These are phyloP conservation scores for Rosalia funebris DNA, from an alignment of 2,888 invertebrate species.

Conservation along the genomic window DNA sequence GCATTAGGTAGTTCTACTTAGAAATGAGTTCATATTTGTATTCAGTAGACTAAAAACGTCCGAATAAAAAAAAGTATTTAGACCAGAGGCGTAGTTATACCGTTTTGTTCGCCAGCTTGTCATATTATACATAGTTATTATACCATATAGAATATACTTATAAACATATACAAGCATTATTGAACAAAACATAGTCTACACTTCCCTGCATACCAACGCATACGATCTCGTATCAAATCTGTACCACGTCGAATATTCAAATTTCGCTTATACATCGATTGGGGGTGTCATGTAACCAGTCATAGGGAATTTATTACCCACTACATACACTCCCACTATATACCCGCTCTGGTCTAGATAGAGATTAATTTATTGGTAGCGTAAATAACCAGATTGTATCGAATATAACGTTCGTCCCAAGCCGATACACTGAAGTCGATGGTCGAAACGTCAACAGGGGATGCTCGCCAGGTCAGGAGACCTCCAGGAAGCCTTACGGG, in stretches of 20 bases:
- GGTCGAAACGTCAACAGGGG: conserved; percentile 7
- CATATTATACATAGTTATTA: too few species aligned
- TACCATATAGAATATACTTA: too few species aligned
- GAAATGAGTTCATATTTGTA: too few species aligned
- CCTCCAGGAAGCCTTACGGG: background rate
- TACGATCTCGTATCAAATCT: conserved; percentile 11
- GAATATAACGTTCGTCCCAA: conserved; percentile 26
- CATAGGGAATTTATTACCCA: conserved; percentile 10
- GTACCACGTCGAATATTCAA: conserved; percentile 19
- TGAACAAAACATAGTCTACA: background rate
- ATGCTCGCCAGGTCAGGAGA: background rate
- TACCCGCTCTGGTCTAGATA: conserved; percentile 25
- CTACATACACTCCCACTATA: background rate
- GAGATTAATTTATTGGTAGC: conserved; percentile 35
- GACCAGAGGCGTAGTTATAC: too few species aligned
- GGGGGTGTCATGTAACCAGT: conserved; percentile 9
- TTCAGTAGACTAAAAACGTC: too few species aligned
- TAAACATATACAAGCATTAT: too few species aligned
- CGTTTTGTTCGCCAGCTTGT: too few species aligned
- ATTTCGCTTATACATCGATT: conserved; percentile 17
- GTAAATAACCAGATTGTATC: conserved; percentile 36
- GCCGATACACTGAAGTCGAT: conserved; percentile 18
- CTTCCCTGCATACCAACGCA: background rate
- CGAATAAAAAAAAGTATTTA: too few species aligned
- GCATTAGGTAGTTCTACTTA: too few species aligned